A percentile compares a stretch with the other conserved stretches of the same genome.
These are phyloP conservation scores for Microctonus brassicae DNA, from an alignment of 2,888 invertebrate genomes.

Conservation along the genomic window DNA sequence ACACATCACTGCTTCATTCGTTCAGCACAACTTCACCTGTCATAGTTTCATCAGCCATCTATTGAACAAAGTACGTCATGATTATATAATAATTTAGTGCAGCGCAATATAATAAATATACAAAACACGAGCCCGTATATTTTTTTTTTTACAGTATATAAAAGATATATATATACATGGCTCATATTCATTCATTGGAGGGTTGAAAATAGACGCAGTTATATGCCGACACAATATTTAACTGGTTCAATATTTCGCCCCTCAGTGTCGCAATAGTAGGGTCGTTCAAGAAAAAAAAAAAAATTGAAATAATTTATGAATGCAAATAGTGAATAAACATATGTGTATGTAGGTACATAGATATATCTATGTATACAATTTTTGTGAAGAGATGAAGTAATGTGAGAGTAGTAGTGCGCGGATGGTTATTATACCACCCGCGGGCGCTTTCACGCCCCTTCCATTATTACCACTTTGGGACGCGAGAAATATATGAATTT, in stretches of 20 bases:
- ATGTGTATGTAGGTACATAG: not conserved
- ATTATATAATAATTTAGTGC: no score
- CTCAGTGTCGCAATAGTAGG: not conserved
- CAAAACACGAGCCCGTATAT: no score
- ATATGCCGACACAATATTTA: slow-evolving; percentile 11
- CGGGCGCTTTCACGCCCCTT: slow-evolving; percentile 23
- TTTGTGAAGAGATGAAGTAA: not conserved
- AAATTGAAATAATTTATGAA: slow-evolving; percentile 28
- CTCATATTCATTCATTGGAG: not conserved
- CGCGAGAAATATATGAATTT: slow-evolving; percentile 28
- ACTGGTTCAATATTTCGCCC: slow-evolving; percentile 6
- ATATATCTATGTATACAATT: not conserved
- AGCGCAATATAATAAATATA: no score
- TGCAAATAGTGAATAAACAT: not conserved
- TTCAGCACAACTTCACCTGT: no score
- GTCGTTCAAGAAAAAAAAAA: not conserved
- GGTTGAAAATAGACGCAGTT: slow-evolving; percentile 27
- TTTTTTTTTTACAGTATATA: no score
- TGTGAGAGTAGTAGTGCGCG: not conserved
- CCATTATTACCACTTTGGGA: slow-evolving; percentile 39
- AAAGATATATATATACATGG: not conserved
- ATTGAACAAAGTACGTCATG: no score
- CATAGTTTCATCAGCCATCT: no score
- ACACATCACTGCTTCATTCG: no score
- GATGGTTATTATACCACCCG: slow-evolving; percentile 11